Conservation (phyloP, 2,888 invertebrate genomes). For the Iselma pallidipennis region DNA sequence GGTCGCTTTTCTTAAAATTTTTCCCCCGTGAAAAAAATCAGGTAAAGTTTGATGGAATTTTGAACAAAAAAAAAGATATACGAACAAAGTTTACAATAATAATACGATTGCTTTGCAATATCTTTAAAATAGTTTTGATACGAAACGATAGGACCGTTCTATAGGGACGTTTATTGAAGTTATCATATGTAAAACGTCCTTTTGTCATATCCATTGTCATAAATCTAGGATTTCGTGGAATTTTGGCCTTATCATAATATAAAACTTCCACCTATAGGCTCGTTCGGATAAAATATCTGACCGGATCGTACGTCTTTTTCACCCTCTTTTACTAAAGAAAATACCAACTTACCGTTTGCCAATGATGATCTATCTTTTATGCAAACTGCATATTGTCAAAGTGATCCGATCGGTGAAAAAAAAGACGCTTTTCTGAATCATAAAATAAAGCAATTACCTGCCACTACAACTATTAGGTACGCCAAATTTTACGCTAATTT, state of each 20-base stretch:
- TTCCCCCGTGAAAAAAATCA: not conserved
- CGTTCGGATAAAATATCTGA: conserved; percentile 21
- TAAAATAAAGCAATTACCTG: too few species aligned
- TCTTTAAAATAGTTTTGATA: not conserved
- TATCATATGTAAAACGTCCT: conserved; percentile 51
- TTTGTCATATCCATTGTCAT: conserved; percentile 49
- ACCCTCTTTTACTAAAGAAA: not conserved
- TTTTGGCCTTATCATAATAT: conserved; percentile 36
- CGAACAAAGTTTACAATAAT: not conserved
- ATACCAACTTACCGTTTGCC: not conserved
- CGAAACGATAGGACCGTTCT: not conserved
- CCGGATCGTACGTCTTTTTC: conserved; percentile 11
- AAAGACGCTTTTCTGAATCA: not conserved
- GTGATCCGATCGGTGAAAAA: not conserved
- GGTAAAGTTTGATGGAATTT: not conserved
- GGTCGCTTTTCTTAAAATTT: conserved; percentile 28
- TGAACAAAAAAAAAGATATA: too few species aligned
- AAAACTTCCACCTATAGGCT: conserved; percentile 22
- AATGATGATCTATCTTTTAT: conserved; percentile 2
- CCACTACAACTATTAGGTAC: too few species aligned
- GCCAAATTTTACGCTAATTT: not conserved
- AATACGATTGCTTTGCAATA: not conserved
- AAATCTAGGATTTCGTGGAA: conserved; percentile 49
- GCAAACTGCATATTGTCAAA: not conserved
- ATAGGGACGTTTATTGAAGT: conserved; percentile 24